These are phyloP conservation scores for Leontopithecus rosalia DNA, from an alignment of 2,797 vertebrate species.

Conservation along the genomic window DNA sequence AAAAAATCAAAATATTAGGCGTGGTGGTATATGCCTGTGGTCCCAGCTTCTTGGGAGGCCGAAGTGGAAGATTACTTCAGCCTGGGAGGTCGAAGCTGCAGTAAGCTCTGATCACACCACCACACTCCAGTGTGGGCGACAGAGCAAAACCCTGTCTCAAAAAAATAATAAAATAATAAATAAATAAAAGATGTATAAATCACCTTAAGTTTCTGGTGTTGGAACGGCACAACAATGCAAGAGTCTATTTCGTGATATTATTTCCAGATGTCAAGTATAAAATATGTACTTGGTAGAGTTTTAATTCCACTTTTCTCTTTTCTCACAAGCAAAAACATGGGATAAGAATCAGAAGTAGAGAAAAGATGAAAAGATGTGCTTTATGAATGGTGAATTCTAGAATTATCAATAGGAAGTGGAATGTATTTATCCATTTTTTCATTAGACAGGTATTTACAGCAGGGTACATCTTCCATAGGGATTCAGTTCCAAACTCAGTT, in stretches of 20 bases:
- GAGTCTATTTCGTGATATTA: not conserved
- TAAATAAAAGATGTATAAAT: not conserved
- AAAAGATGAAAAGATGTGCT: not conserved
- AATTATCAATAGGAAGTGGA: not conserved
- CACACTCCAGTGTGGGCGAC: not conserved
- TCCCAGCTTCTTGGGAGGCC: not conserved
- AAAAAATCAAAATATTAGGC: not conserved
- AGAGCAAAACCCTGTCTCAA: not conserved
- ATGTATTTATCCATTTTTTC: not conserved
- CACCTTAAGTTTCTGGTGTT: not conserved
- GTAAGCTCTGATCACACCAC: not conserved
- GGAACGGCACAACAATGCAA: not conserved
- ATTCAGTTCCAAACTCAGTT: not conserved
- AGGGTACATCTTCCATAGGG: not conserved
- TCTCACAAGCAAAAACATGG: not conserved
- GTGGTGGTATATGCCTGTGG: not conserved
- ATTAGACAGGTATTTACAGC: not conserved
- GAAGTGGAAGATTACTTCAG: not conserved
- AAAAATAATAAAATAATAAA: not conserved
- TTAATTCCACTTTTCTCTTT: not conserved
- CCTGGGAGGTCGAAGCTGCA: not conserved
- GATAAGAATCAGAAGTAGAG: not conserved
- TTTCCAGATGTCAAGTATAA: slow-evolving; percentile 21
- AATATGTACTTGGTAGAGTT: not conserved
- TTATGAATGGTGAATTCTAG: not conserved